phyloP scores from a whole-genome alignment of 2,797 vertebrate genomes.

The Melopsittacus undulatus region DNA sequence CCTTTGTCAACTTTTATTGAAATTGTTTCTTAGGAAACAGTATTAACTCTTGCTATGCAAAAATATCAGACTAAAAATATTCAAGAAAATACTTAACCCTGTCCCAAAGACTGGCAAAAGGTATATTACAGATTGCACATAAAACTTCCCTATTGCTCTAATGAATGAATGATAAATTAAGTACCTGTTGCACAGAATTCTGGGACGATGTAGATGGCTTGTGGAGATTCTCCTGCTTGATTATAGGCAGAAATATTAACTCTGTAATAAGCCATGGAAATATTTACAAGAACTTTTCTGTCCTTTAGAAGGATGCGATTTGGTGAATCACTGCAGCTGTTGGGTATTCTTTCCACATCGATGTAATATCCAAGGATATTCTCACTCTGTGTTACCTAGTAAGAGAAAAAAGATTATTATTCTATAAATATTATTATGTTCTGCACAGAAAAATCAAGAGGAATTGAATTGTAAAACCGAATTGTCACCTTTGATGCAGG shows the following conservation, averaged over 20 bases:
- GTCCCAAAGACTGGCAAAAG: neutral
- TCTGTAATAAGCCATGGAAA: conserved; percentile 56
- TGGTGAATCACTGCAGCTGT: neutral
- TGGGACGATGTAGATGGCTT: conserved; percentile 16
- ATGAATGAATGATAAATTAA: neutral
- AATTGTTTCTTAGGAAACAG: neutral
- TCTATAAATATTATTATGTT: neutral
- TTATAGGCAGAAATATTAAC: conserved; percentile 61
- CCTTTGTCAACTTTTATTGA: neutral
- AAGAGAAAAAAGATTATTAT: neutral
- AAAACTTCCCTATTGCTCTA: accelerated
- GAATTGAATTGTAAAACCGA: neutral
- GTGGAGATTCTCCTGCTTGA: conserved; percentile 57
- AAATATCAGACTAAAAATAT: neutral
- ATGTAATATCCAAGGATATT: conserved; percentile 67
- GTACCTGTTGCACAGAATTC: conserved; percentile 17
- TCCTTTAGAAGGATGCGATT: neutral
- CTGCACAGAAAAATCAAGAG: neutral
- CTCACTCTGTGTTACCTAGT: conserved; percentile 67
- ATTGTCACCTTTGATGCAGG: neutral
- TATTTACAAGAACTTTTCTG: conserved; percentile 24
- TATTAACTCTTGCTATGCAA: neutral
- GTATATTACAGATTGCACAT: neutral
- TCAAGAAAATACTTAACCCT: neutral
- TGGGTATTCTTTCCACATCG: conserved; percentile 75